These are phyloP conservation scores for Hypolimnas misippus DNA, from an alignment of 2,888 invertebrate genomes.

Conservation along the genomic window DNA sequence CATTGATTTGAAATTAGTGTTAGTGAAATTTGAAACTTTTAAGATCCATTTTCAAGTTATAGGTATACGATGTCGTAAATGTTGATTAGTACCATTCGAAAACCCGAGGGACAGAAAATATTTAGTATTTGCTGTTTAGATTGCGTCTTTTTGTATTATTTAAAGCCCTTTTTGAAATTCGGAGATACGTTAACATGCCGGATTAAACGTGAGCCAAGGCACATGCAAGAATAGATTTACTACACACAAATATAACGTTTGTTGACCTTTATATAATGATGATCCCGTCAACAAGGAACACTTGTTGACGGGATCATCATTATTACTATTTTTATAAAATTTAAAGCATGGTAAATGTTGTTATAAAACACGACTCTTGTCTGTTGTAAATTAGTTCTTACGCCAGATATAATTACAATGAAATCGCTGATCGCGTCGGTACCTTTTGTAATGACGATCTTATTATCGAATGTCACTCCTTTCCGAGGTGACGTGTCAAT, in stretches of 20 bases:
- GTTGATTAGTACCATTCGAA: slow-evolving; percentile 34
- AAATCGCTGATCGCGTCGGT: slow-evolving; percentile 54
- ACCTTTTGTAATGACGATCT: slow-evolving; percentile 52
- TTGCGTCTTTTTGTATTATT: slow-evolving; percentile 25
- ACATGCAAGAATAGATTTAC: neutral
- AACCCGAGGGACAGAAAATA: slow-evolving; percentile 30
- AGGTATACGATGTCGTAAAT: slow-evolving; percentile 37
- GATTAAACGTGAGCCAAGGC: slow-evolving; percentile 6
- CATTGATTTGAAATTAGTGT: slow-evolving; percentile 34
- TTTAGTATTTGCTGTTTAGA: slow-evolving; percentile 18
- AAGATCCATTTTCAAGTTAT: slow-evolving; percentile 21
- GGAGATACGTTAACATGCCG: slow-evolving; percentile 6
- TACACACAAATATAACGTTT: neutral
- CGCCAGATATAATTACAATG: slow-evolving; percentile 37
- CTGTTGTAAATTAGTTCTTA: slow-evolving; percentile 7
- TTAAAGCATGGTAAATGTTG: too few relatives aligned
- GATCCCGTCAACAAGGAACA: too few relatives aligned
- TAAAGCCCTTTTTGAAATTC: slow-evolving; percentile 15
- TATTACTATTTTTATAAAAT: neutral
- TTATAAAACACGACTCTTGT: neutral
- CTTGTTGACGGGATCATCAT: neutral
- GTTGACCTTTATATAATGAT: too few relatives aligned
- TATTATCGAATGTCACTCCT: slow-evolving; percentile 50
- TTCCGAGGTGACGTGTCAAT: slow-evolving; percentile 27
- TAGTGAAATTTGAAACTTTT: slow-evolving; percentile 40